These are phyloP conservation scores for Bembecia ichneumoniformis DNA, from an alignment of 2,888 invertebrate species.

Conservation along the genomic window DNA sequence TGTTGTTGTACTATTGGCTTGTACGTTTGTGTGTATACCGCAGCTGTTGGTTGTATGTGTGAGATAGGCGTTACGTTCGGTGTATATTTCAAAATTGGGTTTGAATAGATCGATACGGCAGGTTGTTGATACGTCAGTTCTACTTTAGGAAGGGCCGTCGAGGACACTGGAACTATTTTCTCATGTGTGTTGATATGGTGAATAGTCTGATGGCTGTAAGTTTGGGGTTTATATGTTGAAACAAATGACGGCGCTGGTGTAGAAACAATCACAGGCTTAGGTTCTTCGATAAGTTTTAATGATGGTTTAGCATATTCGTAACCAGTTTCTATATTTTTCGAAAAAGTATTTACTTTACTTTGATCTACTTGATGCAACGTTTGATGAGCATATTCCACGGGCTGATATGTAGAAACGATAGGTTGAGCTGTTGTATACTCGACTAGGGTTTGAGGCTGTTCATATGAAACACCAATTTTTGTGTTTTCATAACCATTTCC, in stretches of 20 bases:
- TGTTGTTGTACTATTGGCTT: conserved; percentile 41
- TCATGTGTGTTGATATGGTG: conserved; percentile 43
- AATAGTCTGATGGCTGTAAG: conserved; percentile 47
- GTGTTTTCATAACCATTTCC: not conserved
- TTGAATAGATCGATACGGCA: conserved; percentile 47
- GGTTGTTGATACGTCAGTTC: conserved; percentile 43
- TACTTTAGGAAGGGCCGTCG: conserved; percentile 33
- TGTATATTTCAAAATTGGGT: conserved; percentile 47
- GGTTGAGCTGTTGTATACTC: conserved; percentile 24
- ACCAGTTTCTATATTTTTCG: conserved; percentile 20
- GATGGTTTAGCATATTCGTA: conserved; percentile 39
- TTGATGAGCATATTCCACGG: conserved; percentile 40
- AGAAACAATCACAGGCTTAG: conserved; percentile 31
- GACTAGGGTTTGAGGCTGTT: conserved; percentile 16
- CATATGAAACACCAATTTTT: conserved; percentile 11
- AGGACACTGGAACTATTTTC: conserved; percentile 31
- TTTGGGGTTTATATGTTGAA: conserved; percentile 43
- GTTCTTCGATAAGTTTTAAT: conserved; percentile 32
- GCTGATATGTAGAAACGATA: conserved; percentile 39
- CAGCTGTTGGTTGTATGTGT: conserved; percentile 38
- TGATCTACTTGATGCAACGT: conserved; percentile 46
- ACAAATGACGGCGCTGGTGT: conserved; percentile 28
- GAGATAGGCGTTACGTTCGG: conserved; percentile 43
- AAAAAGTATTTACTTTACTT: conserved; percentile 30
- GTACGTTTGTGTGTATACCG: conserved; percentile 42